These are phyloP conservation scores for Portunus trituberculatus DNA, from an alignment of 1,140 invertebrate species.

Conservation along the genomic window DNA sequence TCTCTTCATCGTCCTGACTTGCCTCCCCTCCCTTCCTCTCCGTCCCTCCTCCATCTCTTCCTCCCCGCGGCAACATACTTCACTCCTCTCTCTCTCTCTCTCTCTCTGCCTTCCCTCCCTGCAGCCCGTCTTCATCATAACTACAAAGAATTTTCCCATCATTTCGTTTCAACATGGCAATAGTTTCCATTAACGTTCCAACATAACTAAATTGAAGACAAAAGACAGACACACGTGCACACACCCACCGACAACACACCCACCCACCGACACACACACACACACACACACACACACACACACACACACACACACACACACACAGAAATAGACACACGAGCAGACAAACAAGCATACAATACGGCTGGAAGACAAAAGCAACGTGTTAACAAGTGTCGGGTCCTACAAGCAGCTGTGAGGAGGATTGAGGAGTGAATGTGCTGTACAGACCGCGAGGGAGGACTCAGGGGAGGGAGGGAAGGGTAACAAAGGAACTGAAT, in stretches of 20 bases:
- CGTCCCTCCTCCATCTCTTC: background rate
- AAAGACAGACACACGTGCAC: background rate
- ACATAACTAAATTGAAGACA: background rate
- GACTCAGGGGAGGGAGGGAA: no score
- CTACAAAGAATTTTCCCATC: background rate
- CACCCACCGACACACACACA: background rate
- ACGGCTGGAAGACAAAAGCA: no score
- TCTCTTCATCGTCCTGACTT: background rate
- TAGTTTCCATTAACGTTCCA: background rate
- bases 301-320: background rate
- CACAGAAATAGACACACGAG: background rate
- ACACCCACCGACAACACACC: background rate
- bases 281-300: no score
- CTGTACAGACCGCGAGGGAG: no score
- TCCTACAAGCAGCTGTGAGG: background rate
- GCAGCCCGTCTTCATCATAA: conserved; percentile 1
- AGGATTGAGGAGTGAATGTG: background rate
- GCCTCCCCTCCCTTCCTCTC: background rate
- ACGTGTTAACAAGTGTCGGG: no score
- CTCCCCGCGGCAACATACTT: background rate
- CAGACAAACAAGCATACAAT: no score
- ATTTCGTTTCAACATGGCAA: conserved; percentile 12
- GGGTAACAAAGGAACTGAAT: background rate
- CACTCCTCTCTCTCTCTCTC: background rate
- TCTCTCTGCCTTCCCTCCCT: background rate